Conservation (phyloP, 2,113 vertebrate species). For the Kobus ellipsiprymnus region DNA sequence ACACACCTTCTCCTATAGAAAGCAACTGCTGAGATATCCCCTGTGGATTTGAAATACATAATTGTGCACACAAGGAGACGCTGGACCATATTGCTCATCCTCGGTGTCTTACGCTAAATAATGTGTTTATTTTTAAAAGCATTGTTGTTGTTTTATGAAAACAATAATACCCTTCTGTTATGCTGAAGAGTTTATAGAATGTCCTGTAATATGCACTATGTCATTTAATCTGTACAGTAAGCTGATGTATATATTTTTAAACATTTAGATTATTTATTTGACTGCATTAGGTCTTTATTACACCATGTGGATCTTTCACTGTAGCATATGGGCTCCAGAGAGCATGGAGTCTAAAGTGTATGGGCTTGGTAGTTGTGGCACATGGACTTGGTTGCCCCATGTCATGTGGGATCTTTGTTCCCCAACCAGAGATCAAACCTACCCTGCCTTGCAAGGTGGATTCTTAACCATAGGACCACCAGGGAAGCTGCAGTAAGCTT, state of each 20-base stretch:
- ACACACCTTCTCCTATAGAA: too few species aligned
- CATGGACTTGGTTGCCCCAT: neutral
- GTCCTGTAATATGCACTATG: neutral
- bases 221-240: neutral
- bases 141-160: neutral
- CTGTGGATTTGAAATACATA: neutral
- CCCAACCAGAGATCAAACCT: neutral
- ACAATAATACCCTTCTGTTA: neutral
- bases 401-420: neutral
- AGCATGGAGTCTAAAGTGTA: neutral
- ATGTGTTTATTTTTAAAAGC: neutral
- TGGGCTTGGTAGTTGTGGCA: neutral
- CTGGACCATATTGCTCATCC: neutral
- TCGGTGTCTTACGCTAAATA: neutral
- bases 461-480: neutral
- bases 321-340: neutral
- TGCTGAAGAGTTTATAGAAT: neutral
- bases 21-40: neutral
- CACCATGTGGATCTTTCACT: neutral
- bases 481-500: neutral
- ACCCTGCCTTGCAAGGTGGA: neutral
- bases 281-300: neutral
- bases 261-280: neutral
- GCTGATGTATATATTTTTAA: neutral
- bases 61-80: too few species aligned